Base-by-base conservation (phyloP, 2,797 vertebrate genomes). In the Pelobates cultripes region DNA sequence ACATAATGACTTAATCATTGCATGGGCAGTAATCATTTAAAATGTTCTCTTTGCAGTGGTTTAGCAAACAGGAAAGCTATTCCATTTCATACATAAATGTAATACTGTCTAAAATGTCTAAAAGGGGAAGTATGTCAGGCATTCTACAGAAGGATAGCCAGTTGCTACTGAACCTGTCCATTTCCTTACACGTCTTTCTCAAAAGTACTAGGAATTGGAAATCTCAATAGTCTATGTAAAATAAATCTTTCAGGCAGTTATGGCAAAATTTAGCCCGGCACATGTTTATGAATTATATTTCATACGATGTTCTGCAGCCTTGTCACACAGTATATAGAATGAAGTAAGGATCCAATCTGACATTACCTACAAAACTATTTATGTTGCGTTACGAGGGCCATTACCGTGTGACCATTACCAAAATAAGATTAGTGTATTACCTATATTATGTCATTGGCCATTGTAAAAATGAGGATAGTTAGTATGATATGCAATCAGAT, bases 31-130 rank as follows among this genome's bases (percentile, higher is more conserved):
- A 28, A 40, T 64, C 5, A 64, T 64, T 64, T 3, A 57, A 57
- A 57, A 15, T 57, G 9, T 57, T 57, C 7, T 10, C 17, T 64
- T 64, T 64, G 61, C 61, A 7, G 61, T 64, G 61, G 61, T 14
- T 64, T 64, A 64, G 17, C n/a, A 64, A 64, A 14, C 61, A 64
- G n/a, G 61, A 57, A 57, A 57, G 55, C 7, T 64, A n/a, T 64
- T 40, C 10, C 61, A 10, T 64, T 64, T 64, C 61, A 8, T 64
- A 28, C 10, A 28, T 64, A 64, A 61, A 2, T 14, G 5, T 61
- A 61, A 28, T 6, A 13, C 9, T 60, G 57, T 60, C 57, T 60
- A 60, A 60, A 60, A 60, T 60, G 57, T 10, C 57, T 14, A 4
- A 14, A 14, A 4, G 12, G 15, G 3, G 57, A 14, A 2, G 15